These are phyloP conservation scores for Epizoanthus fatuus DNA, from an alignment of 92 coral and sea anemone genomes.

Conservation along the genomic window DNA sequence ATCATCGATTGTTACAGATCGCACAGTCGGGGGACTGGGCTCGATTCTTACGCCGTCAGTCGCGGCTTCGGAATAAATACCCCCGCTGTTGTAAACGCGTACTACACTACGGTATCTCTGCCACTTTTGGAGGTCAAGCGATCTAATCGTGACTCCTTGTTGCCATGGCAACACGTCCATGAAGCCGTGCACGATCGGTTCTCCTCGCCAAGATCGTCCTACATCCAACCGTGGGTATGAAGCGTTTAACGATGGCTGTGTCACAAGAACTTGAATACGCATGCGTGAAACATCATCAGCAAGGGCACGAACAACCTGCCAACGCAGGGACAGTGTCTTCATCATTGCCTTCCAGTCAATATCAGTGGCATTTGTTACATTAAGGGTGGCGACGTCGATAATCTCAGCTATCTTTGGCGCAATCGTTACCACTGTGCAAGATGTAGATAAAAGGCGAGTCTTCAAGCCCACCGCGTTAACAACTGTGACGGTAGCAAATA, in stretches of 20 bases:
- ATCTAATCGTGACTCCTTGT: conserved; percentile 72
- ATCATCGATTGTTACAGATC: conserved; percentile 71
- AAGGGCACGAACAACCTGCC: conserved; percentile 78
- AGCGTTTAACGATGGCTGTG: conserved; percentile 67
- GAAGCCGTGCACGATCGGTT: conserved; percentile 81
- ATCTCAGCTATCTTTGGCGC: conserved; percentile 78
- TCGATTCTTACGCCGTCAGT: conserved; percentile 90
- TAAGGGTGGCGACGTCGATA: conserved; percentile 60
- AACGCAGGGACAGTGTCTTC: conserved; percentile 79
- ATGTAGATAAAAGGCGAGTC: conserved; percentile 65
- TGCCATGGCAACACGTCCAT: conserved; percentile 79
- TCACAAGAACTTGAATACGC: conserved; percentile 89
- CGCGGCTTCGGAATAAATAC: conserved; percentile 74
- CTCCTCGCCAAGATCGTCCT: conserved; percentile 85
- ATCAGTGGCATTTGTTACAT: conserved; percentile 64
- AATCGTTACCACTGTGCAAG: conserved; percentile 66
- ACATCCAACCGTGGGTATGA: conserved; percentile 66
- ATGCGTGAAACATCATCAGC: conserved; percentile 76
- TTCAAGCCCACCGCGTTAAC: conserved; percentile 79
- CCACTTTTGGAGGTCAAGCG: conserved; percentile 73
- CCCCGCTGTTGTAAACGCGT: conserved; percentile 84
- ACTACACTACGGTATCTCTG: conserved; percentile 86
- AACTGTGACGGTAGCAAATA: conserved; percentile 81
- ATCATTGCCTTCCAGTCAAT: conserved; percentile 90
- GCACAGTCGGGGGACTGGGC: conserved; percentile 78